Percentiles rank a stretch among this genome's conserved stretches.
Evolutionary conservation across 2,113 vertebrate species (phyloP).

Genomic region (Tretioscincus oriximinensis): DNA sequence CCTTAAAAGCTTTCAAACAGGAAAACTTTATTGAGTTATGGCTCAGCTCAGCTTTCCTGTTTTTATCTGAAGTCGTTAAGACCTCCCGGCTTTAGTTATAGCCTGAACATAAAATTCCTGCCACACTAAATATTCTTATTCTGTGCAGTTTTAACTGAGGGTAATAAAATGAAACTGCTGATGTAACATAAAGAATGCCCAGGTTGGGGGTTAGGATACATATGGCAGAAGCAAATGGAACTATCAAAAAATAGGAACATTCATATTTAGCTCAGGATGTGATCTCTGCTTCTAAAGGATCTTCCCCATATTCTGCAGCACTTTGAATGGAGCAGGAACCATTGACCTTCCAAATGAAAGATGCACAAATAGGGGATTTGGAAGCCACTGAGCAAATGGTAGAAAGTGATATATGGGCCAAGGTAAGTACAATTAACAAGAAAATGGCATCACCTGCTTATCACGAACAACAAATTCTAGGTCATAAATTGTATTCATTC

Average conservation of each 20-base stretch:
- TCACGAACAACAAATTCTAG: constrained; percentile 12
- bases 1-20: constrained; percentile 47
- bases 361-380: background rate
- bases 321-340: constrained; percentile 7
- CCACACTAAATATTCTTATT: constrained; percentile 54
- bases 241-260: constrained; percentile 57
- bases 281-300: constrained; percentile 22
- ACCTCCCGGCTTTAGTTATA: constrained; percentile 30
- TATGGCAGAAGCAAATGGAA: constrained; percentile 55
- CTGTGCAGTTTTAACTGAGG: constrained; percentile 43
- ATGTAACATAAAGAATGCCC: constrained; percentile 31
- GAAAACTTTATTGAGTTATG: constrained; percentile 53
- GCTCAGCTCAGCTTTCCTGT: background rate
- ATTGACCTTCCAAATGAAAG: constrained; percentile 25
- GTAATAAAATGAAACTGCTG: constrained; percentile 64
- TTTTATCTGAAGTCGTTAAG: constrained; percentile 33
- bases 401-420: constrained; percentile 32
- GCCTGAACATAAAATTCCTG: constrained; percentile 43
- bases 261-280: constrained; percentile 29
- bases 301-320: constrained; percentile 3
- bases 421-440: constrained; percentile 35
- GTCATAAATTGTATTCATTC: background rate
- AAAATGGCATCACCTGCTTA: constrained; percentile 26
- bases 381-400: constrained; percentile 34
- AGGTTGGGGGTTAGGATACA: constrained; percentile 43